These are phyloP conservation scores for Cottoperca gobio DNA, from an alignment of 2,797 vertebrate species.

Conservation along the genomic window DNA sequence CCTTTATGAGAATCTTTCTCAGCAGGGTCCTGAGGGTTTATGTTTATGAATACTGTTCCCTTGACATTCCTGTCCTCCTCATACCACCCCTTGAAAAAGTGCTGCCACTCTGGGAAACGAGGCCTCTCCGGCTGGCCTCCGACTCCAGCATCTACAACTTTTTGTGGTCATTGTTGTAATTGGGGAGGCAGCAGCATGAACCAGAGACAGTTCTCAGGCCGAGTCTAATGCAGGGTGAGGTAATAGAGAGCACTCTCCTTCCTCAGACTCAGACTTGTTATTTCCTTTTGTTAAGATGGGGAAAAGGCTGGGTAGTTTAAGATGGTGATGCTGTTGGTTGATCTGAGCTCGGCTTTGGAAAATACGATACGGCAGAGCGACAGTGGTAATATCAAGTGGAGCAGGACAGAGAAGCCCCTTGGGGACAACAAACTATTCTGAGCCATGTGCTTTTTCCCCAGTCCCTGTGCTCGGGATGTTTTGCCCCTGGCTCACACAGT, in stretches of 20 bases:
- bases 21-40: constrained; percentile 62
- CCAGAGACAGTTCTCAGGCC: constrained; percentile 52
- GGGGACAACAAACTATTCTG: constrained; percentile 71
- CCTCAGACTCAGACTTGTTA: constrained; percentile 37
- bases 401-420: constrained; percentile 56
- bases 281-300: constrained; percentile 45
- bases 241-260: constrained; percentile 28
- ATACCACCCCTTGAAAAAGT: constrained; percentile 59
- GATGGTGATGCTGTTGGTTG: constrained; percentile 19
- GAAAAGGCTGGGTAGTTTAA: constrained; percentile 10
- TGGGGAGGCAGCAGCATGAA: constrained; percentile 27
- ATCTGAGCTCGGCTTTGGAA: constrained; percentile 41
- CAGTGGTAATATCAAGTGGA: constrained; percentile 34
- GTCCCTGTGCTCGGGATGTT: constrained; percentile 54
- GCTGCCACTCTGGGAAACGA: constrained; percentile 68
- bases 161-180: constrained; percentile 69
- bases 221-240: constrained; percentile 34
- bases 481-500: constrained; percentile 58
- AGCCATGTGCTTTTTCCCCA: constrained; percentile 60
- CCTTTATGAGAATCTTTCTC: constrained; percentile 73
- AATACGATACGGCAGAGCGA: constrained; percentile 52
- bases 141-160: constrained; percentile 43
- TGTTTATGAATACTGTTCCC: constrained; percentile 75
- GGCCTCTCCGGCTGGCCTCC: constrained; percentile 23
- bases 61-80: constrained; percentile 71